phyloP scores from a whole-genome alignment of 2,888 invertebrate genomes.

The Smittia aterrima region DNA sequence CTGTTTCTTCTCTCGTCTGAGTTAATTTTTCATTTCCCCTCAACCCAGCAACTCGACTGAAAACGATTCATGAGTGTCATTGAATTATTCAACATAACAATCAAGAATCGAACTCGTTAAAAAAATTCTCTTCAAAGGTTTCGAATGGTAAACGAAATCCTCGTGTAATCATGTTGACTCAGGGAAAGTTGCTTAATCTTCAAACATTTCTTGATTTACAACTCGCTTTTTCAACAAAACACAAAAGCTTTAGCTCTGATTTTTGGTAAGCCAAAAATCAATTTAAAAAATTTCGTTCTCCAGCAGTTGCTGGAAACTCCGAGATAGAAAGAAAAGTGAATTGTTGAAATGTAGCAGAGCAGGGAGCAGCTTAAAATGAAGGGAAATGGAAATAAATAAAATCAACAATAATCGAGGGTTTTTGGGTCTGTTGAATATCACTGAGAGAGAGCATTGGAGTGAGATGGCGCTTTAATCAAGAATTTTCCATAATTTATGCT shows the following conservation, averaged over 20 bases:
- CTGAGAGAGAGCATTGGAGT: neutral
- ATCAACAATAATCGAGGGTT: constrained; percentile 16
- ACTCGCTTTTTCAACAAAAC: neutral
- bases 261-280: constrained; percentile 23
- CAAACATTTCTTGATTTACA: neutral
- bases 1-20: no score
- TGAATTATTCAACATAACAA: no score
- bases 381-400: neutral
- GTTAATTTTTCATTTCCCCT: neutral
- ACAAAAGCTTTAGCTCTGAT: neutral
- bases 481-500: constrained; percentile 8
- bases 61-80: constrained; percentile 17
- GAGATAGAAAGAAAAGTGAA: neutral
- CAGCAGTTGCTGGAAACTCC: neutral
- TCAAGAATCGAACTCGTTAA: no score
- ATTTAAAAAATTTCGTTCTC: constrained; percentile 39
- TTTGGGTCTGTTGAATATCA: neutral
- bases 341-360: constrained; percentile 10
- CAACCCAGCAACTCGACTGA: neutral
- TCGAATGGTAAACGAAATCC: neutral
- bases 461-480: constrained; percentile 22
- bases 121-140: no score
- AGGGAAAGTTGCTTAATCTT: no score
- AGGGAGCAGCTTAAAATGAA: neutral
- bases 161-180: neutral